phyloP scores from a whole-genome alignment of 1,140 invertebrate genomes.

The Heliconius hewitsoni region DNA sequence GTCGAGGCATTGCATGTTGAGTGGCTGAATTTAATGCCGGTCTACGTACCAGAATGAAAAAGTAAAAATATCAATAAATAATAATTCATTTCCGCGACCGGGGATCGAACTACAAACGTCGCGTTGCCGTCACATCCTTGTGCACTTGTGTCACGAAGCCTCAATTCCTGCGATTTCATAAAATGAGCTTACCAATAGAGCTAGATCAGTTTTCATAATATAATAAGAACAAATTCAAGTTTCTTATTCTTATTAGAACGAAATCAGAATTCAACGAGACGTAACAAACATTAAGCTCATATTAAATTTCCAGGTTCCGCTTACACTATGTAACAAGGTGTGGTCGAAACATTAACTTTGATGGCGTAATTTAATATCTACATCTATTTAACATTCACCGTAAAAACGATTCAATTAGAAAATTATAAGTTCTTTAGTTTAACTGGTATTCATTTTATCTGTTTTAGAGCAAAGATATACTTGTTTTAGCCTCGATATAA shows the following conservation, averaged over 20 bases:
- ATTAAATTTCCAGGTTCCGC: slow-evolving; percentile 10
- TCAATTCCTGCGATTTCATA: no score
- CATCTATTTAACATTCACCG: slow-evolving; percentile 19
- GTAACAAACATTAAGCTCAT: background rate
- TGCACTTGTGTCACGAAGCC: no score
- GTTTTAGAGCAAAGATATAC: background rate
- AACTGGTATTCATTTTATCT: background rate
- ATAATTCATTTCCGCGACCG: no score
- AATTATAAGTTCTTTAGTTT: background rate
- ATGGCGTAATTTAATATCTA: slow-evolving; percentile 32
- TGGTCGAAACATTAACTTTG: background rate
- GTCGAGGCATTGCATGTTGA: no score
- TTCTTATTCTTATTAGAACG: background rate
- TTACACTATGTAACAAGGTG: background rate
- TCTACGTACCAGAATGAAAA: no score
- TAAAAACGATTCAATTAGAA: background rate
- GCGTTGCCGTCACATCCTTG: no score
- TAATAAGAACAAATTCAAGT: background rate
- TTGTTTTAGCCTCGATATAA: background rate
- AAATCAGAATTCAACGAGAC: background rate
- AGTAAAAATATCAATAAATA: no score
- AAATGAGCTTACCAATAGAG: background rate
- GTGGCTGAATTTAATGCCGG: no score
- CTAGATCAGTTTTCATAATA: background rate
- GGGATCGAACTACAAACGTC: no score